Evolutionary conservation across 2,797 vertebrate species (phyloP), one percentile per base, ranked within the genome.

Genomic region (Erethizon dorsatum): DNA sequence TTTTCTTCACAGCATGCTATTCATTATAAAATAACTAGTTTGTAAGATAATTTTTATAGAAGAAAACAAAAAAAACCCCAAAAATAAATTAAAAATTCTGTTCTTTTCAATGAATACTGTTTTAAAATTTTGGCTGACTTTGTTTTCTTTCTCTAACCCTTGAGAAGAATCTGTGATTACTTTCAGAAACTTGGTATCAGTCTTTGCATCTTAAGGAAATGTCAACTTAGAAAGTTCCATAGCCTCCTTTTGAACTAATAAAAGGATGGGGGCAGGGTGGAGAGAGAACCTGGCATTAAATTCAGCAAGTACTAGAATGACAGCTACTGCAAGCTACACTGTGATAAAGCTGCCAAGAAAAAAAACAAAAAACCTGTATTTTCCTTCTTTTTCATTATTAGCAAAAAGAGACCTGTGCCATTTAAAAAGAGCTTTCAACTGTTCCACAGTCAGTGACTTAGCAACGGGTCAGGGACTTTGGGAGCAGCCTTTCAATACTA

Each of bases 31-130:
- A 93, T 83, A 61, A 88, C 78, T 90, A 82, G 31, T 8, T 52
- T 85, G 87, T 41, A 92, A 95, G 91, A 20, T 95, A 33, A 71
- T 63, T 96, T 98, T 97, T 87, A 77, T 41, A 86, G 67, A 80
- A 31, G 47, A 37, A 89, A 88, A 88, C 8, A 57, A 94, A 95
- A 96, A 83, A 91, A 95, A 75, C 5, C 33, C 7, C 33, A 78
- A 61, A 95, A 61, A 54, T 45, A 86, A 83, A 92, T 80, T 5
- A 73, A 37, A 50, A 50, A 90, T 80, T 50, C 82, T 57, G 9
- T 56, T 91, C 6, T 83, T 95, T 54, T 83, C n/a, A 83, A 67
- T 33, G 47, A 90, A 89, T 73, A 90, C 52, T 78, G 26, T 67
- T 20, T 37, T 33, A 75, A 80, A 37, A 61, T 69, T 41, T 54